Percentiles rank a stretch among this genome's conserved stretches.
These are phyloP conservation scores for Hirtodrosophila cameraria DNA, from an alignment of 2,888 invertebrate genomes.

Conservation along the genomic window DNA sequence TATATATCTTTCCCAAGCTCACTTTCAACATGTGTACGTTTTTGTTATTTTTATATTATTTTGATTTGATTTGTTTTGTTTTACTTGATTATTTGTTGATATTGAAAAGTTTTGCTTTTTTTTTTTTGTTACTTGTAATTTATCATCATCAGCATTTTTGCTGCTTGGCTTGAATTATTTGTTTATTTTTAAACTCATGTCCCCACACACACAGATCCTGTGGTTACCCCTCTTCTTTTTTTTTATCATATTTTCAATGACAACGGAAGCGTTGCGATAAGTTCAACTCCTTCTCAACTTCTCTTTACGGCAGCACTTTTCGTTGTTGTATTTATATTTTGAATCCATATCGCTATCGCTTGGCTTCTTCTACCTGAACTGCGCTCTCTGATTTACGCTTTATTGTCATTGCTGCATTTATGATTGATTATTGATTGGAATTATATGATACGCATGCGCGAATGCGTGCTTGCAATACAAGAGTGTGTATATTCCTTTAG, in stretches of 20 bases:
- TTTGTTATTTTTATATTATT: conserved; percentile 11
- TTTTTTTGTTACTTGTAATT: conserved; percentile 48
- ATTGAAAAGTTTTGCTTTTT: conserved; percentile 43
- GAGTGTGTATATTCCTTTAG: conserved; percentile 18
- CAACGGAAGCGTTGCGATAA: conserved; percentile 66
- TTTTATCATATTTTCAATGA: conserved; percentile 63
- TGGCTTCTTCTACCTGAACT: conserved; percentile 37
- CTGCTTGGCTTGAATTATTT: conserved; percentile 54
- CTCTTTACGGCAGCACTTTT: conserved; percentile 6
- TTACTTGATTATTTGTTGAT: conserved; percentile 33
- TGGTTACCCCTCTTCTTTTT: conserved; percentile 22
- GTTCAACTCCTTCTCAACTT: conserved; percentile 28
- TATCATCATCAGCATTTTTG: too few relatives aligned
- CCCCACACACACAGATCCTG: conserved; percentile 36
- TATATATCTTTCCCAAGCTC: conserved; percentile 5
- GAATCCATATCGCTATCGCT: conserved; percentile 3
- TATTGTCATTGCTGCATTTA: conserved; percentile 78
- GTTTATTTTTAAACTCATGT: conserved; percentile 75
- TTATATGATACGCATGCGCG: conserved; percentile 78
- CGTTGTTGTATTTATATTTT: background rate
- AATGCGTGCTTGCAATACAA: conserved; percentile 69
- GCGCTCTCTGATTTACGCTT: conserved; percentile 72
- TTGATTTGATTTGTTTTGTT: conserved; percentile 22
- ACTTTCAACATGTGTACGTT: conserved; percentile 67
- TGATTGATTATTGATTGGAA: conserved; percentile 78